Base-by-base conservation (phyloP, 2,797 vertebrate species). In the Muscicapa comitata region DNA sequence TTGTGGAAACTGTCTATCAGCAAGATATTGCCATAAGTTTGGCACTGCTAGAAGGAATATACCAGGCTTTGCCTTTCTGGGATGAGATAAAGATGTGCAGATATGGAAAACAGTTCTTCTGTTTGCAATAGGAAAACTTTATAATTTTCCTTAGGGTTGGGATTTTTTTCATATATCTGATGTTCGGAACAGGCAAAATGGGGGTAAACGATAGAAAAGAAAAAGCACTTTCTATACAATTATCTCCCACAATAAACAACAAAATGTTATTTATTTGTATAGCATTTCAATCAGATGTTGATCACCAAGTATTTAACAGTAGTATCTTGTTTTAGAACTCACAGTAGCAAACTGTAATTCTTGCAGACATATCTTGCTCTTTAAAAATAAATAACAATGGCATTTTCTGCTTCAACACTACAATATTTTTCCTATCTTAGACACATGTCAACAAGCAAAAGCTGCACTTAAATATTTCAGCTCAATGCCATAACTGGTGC, bases 391-490 rank as follows among this genome's bases (percentile, higher is more conserved):
- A 61, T 37, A 74, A 77, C 62, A 84, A 43, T 61, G 79, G 23
- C 37, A 82, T 89, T 88, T 93, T 58, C 51, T 86, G 18, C 38
- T 78, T 81, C 51, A 94, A 76, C 31, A 43, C 17, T 43, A 37
- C 25, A 62, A 62, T 87, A 42, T 81, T 88, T 68, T 84, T 86
- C 13, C 4, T 62, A 81, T 47, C 90, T 93, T 78, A 81, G 38
- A 94, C 58, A 86, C 80, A 42, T 29, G 28, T 78, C 88, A 90
- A 76, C 77, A 92, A 90, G 54, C n/a, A 93, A 73, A 93, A 88
- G 37, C 47, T 78, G 43, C 58, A 78, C 80, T 90, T 92, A 86
- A 86, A 92, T 81, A 92, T 76, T 93, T 87, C 66, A 94, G 15
- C 59, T 66, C 51, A 89, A 12, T 73, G 62, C 29, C 16, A 16